Evolutionary conservation across 1,140 invertebrate genomes (phyloP), one percentile per base, ranked within the genome.

Genomic region (Nomia melanderi): DNA sequence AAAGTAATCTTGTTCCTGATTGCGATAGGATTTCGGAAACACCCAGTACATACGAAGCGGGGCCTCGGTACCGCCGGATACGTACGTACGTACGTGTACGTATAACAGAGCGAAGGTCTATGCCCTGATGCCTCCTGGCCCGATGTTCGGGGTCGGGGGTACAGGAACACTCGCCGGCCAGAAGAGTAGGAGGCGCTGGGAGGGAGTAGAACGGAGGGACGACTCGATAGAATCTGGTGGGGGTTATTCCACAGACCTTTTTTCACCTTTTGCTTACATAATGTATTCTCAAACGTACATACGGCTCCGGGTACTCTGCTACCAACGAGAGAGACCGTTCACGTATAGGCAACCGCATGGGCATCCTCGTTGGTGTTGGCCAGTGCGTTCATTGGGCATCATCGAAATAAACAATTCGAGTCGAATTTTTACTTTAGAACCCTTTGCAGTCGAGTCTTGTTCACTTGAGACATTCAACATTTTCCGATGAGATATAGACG

Each of bases 261-360:
- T 87, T 87, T 86, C 74, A 77, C 82, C 83, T 87, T 87, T 88
- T 87, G 81, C 83, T 88, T 88, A 88, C 86, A 88, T 88, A 88
- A 88, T 88, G 85, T 88, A 88, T 88, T 88, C 87, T 87, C 83
- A 88, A 88, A 87, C 85, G 83, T 85, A 87, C 79, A 71, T 83
- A 87, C 83, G 72, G 39, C 70, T 57, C 29, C 11, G 41, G 70
- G 53, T 59, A 67, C 47, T 79, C 57, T 31, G 79, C 84, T 83
- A 83, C 79, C 80, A 79, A 53, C 47, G 64, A 65, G 59, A 56
- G 53, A 12, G 23, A 39, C 62, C 72, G 39, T 76, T 79, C 44
- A 63, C 71, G 72, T 67, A 79, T 75, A 50, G 62, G 60, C 77
- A 78, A 64, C 70, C 77, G 60, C 62, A 72, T 57, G 64, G 39